These are phyloP conservation scores for Passer domesticus DNA, from an alignment of 2,113 vertebrate species.

Conservation along the genomic window DNA sequence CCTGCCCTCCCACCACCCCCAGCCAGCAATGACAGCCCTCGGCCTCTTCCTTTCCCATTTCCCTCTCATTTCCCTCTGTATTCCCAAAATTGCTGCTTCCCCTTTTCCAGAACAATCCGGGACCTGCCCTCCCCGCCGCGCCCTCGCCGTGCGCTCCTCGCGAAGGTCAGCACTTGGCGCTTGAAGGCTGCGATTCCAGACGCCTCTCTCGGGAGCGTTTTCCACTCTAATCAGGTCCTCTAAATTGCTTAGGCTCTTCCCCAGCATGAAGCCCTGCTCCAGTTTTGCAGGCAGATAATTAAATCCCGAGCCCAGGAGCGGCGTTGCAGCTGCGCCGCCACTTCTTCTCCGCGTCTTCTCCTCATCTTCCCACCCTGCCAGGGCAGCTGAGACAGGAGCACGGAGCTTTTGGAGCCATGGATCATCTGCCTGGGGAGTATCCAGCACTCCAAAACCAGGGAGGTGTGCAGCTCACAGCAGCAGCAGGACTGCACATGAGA, in stretches of 20 bases:
- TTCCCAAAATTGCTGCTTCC: neutral
- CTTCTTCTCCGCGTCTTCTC: neutral
- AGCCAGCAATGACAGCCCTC: neutral
- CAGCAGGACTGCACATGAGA: neutral
- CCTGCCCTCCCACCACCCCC: neutral
- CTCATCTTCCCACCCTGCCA: neutral
- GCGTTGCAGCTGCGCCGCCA: neutral
- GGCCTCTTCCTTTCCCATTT: neutral
- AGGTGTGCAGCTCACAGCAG: neutral
- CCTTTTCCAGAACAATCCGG: neutral
- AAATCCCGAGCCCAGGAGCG: neutral
- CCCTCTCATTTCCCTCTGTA: neutral
- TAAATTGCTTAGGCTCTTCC: neutral
- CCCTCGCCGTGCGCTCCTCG: neutral
- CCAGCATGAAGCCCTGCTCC: constrained; percentile 20
- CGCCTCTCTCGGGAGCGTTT: neutral
- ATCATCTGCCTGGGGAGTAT: rapidly evolving
- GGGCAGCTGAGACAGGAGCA: neutral
- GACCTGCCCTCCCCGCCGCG: neutral
- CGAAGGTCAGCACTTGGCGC: neutral
- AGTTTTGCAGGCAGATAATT: neutral
- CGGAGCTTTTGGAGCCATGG: rapidly evolving
- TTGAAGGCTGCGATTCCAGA: neutral
- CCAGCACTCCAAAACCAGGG: neutral
- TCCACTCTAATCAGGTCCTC: constrained; percentile 10